phyloP scores from a whole-genome alignment of 2,797 vertebrate genomes.

The Pangasius larnaudii region DNA sequence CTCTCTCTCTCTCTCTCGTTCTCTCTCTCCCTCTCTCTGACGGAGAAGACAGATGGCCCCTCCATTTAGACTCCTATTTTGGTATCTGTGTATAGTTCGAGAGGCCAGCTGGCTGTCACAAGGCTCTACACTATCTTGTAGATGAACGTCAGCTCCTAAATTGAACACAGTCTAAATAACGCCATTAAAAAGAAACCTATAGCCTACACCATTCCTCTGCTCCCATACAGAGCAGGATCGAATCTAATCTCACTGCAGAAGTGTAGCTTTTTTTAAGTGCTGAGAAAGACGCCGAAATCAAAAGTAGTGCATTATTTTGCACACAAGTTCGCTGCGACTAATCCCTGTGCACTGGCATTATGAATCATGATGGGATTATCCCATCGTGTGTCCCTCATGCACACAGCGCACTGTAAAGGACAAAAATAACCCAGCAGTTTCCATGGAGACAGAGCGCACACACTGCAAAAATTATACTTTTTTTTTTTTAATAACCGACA shows the following conservation, averaged over 20 bases:
- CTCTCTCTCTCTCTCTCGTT: background rate
- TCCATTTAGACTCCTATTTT: slow-evolving; percentile 82
- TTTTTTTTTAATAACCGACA: background rate
- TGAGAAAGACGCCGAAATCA: background rate
- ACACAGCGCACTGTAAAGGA: slow-evolving; percentile 10
- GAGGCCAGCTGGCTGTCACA: slow-evolving; percentile 64
- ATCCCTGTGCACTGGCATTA: slow-evolving; percentile 2
- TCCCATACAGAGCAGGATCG: slow-evolving; percentile 41
- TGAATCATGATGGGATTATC: slow-evolving; percentile 16
- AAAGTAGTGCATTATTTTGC: background rate
- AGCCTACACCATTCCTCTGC: background rate
- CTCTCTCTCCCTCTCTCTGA: background rate
- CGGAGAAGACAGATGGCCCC: slow-evolving; percentile 59
- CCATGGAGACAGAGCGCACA: slow-evolving; percentile 27
- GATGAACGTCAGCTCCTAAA: slow-evolving; percentile 25
- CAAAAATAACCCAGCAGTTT: slow-evolving; percentile 45
- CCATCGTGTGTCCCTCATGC: background rate
- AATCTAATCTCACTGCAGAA: slow-evolving; percentile 67
- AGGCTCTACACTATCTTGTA: slow-evolving; percentile 48
- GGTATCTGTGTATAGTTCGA: slow-evolving; percentile 71
- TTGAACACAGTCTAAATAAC: background rate
- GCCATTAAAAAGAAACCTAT: background rate
- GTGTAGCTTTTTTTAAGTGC: slow-evolving; percentile 1
- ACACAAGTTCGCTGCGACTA: background rate
- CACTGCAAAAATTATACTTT: background rate